Evolutionary conservation across 92 coral and sea anemone species (phyloP).

Genomic region (Actinostola sp.): DNA sequence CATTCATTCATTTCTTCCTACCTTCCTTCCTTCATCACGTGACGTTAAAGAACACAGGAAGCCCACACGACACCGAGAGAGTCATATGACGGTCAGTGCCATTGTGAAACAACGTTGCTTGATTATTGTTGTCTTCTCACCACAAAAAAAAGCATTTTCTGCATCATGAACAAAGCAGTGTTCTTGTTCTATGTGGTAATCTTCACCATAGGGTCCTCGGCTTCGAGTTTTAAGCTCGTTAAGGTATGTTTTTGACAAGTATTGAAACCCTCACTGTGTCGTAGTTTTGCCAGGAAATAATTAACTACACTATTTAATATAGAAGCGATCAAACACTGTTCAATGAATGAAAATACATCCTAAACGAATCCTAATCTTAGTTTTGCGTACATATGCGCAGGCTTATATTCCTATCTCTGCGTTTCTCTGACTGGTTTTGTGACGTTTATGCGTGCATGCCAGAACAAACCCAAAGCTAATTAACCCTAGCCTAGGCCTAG

Average conservation of each 20-base stretch:
- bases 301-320: no score
- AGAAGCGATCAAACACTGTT: no score
- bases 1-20: no score
- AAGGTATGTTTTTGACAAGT: not conserved
- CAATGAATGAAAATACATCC: no score
- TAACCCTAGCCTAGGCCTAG: no score
- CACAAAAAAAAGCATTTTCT: not conserved
- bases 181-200: not conserved
- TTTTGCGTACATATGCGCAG: no score
- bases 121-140: not conserved
- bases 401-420: no score
- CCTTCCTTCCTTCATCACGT: not conserved
- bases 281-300: no score
- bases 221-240: not conserved
- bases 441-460: no score
- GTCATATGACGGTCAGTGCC: conserved; percentile 5
- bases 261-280: not conserved
- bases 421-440: no score
- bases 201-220: not conserved
- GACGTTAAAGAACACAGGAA: not conserved
- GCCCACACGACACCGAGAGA: not conserved
- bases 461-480: no score
- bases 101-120: conserved; percentile 1
- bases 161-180: not conserved
- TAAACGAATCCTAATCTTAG: no score